Base-by-base conservation (phyloP, 2,888 invertebrate genomes). In the Mystacides longicornis region DNA sequence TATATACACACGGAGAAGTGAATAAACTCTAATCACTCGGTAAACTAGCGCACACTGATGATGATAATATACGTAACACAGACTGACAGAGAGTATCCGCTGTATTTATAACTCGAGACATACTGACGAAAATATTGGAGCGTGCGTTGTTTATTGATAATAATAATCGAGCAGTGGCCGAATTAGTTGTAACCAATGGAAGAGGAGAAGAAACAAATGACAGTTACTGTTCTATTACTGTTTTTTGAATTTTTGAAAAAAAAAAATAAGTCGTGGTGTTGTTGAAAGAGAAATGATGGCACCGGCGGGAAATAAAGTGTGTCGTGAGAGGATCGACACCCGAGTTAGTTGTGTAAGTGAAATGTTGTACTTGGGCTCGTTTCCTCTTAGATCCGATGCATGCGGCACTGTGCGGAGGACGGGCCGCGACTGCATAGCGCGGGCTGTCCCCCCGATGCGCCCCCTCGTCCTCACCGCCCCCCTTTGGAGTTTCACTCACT, bases 351-450 rank as follows among this genome's bases (percentile, higher is more conserved):
- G 37, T 37, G 37, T 37, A 37, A 37, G 37, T 37, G 37, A 37
- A 37, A 37, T 37, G 37, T n/a, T n/a, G n/a, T 37, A 37, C 37
- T 37, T 37, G 37, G 37, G 37, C 37, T 37, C 16, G 37, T 37
- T 37, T 37, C 37, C 37, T 37, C 37, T 37, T 37, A 37, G 37
- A 37, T 11, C 14, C 50, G 31, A 43, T 54, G 54, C 54, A 54
- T 46, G 54, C 54, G 54, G 54, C 54, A 42, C 54, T 49, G 23
- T 42, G 42, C 37, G 54, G 54, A 54, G 54, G 50, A 46, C 54
- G 54, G 51, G 54, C 54, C 54, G 54, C 54, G 50, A 54, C 54
- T 54, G 54, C 54, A 54, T 49, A 50, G 54, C 54, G 50, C 50
- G 50, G 54, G 50, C 20, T 50, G 45, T 49, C 50, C 42, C 23